Evolutionary conservation across 2,113 vertebrate species (phyloP).

Genomic region (Narcine bancroftii): DNA sequence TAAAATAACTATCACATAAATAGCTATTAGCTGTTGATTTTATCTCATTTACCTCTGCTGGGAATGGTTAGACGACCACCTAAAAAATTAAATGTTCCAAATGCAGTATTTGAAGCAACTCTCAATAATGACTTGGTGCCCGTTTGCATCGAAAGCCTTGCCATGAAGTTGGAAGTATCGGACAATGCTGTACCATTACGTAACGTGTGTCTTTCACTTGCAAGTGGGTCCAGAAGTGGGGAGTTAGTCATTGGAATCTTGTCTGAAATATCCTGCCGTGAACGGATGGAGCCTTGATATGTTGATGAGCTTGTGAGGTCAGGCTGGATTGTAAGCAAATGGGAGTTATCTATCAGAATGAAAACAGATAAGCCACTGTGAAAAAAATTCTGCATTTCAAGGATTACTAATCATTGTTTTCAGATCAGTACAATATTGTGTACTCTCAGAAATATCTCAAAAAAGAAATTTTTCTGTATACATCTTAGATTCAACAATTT

Average conservation of each 20-base stretch:
- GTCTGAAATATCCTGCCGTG: slow-evolving; percentile 70
- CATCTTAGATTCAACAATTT: background rate
- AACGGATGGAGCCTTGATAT: slow-evolving; percentile 87
- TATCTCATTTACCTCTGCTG: slow-evolving; percentile 69
- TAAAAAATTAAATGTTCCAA: slow-evolving; percentile 94
- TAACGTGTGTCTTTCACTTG: slow-evolving; percentile 77
- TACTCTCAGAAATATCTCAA: background rate
- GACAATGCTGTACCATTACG: slow-evolving; percentile 79
- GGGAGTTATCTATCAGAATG: slow-evolving; percentile 75
- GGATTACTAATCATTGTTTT: background rate
- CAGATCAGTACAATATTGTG: background rate
- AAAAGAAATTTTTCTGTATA: background rate
- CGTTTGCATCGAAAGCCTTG: slow-evolving; percentile 79
- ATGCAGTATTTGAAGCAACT: slow-evolving; percentile 79
- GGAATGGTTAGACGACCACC: slow-evolving; percentile 90
- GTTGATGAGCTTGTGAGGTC: slow-evolving; percentile 92
- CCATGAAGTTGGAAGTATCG: slow-evolving; percentile 73
- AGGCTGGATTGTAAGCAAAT: slow-evolving; percentile 95
- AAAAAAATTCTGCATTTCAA: slow-evolving; percentile 41
- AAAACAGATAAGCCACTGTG: slow-evolving; percentile 51
- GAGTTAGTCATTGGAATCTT: slow-evolving; percentile 90
- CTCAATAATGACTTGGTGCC: slow-evolving; percentile 89
- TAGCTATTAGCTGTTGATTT: background rate
- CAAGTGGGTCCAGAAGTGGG: slow-evolving; percentile 82
- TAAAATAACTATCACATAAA: background rate